Evolutionary conservation across 2,797 vertebrate genomes (phyloP), one percentile per base, ranked within the genome.

Genomic region (Gila robusta): DNA sequence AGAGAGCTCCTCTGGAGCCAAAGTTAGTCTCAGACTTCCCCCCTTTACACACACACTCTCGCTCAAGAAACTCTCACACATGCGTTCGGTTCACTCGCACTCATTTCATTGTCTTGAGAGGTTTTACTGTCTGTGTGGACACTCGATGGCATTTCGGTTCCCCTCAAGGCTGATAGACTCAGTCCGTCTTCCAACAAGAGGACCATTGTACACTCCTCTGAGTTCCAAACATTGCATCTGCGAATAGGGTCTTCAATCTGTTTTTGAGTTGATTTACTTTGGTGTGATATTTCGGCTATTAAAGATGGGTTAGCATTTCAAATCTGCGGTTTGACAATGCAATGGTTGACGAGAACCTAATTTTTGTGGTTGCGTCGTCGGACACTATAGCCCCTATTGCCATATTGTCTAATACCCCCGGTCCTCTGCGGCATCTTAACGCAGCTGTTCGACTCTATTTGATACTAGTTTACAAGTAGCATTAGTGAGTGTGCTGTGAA

Each of bases 1-100:
- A 96, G 93, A 94, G 92, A 93, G 91, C 92, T 82, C 79, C 78
- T 70, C 76, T 81, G 78, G 83, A 90, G 87, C 87, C 90, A 86
- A 92, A 89, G 87, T 78, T 73, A 66, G 67, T 77, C 83, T 82
- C 79, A 66, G 87, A 74, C 83, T 77, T 71, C 83, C 73, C 79
- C 39, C 59, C 47, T 49, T 28, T 19, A 71, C 81, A 74, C 86
- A 64, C 73, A 66, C 67, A 7, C 79, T 21, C 74, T 78, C 80
- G 21, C 62, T 59, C 52, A 21, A 69, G 49, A 54, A 84, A 72
- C 79, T 56, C 78, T 84, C 85, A 81, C 82, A 88, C 74, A 71
- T 82, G 28, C 74, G 37, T 56, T 64, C 2, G 69, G n/a, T 81
- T 64, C 39, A 6, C 83, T n/a, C 6, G 79, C 62, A 49, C 77